Conservation (phyloP, 2,797 vertebrate species). For the Diplodus puntazzo region DNA sequence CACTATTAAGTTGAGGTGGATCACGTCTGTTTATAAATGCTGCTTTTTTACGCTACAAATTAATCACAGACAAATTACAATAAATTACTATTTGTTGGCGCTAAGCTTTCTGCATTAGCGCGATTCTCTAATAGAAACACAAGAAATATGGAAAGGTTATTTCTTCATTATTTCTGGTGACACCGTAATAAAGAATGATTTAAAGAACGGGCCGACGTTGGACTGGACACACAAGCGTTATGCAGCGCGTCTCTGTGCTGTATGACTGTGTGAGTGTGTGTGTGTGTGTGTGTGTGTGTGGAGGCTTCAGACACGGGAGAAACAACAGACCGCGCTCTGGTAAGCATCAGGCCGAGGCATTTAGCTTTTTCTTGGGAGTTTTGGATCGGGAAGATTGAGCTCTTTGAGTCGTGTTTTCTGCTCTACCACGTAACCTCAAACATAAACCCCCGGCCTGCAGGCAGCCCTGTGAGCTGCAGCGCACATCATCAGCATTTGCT, state of each 20-base stretch:
- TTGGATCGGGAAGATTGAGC: slow-evolving; percentile 62
- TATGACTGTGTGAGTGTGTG: slow-evolving; percentile 15
- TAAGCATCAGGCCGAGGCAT: slow-evolving; percentile 68
- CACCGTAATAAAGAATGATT: slow-evolving; percentile 74
- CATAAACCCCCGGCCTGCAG: slow-evolving; percentile 38
- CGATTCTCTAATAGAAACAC: slow-evolving; percentile 48
- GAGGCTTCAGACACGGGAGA: slow-evolving; percentile 54
- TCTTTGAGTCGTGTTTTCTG: slow-evolving; percentile 61
- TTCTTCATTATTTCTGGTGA: slow-evolving; percentile 69
- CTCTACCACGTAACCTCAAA: slow-evolving; percentile 61
- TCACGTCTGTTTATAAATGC: slow-evolving; percentile 76
- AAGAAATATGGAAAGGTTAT: slow-evolving; percentile 64
- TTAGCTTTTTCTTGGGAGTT: slow-evolving; percentile 60
- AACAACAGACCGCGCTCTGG: slow-evolving; percentile 77
- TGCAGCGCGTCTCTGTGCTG: slow-evolving; percentile 14
- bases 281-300: slow-evolving; percentile 30
- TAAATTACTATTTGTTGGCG: slow-evolving; percentile 65
- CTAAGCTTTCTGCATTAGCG: slow-evolving; percentile 49
- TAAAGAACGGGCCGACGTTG: slow-evolving; percentile 50
- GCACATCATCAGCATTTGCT: slow-evolving; percentile 18
- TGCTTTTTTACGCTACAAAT: slow-evolving; percentile 72
- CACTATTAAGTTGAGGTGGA: slow-evolving; percentile 81
- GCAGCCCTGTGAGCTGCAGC: slow-evolving; percentile 14
- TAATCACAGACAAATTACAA: slow-evolving; percentile 77
- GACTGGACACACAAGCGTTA: slow-evolving; percentile 44